These are phyloP conservation scores for Montipora efflorescens DNA, from an alignment of 64 coral and sea anemone genomes.

Conservation along the genomic window DNA sequence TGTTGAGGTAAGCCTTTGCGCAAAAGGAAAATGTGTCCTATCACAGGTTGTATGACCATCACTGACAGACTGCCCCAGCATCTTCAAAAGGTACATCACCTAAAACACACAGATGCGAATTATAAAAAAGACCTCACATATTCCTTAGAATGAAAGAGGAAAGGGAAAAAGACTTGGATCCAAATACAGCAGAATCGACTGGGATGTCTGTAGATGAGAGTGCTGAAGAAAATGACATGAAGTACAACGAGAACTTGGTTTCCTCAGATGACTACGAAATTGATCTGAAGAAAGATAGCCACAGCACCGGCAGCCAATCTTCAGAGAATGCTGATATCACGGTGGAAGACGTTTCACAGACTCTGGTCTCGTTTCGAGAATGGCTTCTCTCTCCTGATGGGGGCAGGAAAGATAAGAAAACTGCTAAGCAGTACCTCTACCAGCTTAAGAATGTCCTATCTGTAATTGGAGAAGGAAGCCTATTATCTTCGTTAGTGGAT, in stretches of 20 bases:
- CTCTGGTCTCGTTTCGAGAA: slow-evolving; percentile 24
- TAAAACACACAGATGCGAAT: background rate
- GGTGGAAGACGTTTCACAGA: background rate
- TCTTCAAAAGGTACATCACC: background rate
- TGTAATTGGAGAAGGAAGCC: slow-evolving; percentile 21
- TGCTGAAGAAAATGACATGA: background rate
- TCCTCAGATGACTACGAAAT: background rate
- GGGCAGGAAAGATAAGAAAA: slow-evolving; percentile 75
- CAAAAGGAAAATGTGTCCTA: slow-evolving; percentile 1
- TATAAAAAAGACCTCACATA: background rate
- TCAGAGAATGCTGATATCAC: background rate
- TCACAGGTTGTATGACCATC: slow-evolving; percentile 7
- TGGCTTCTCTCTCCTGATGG: slow-evolving; percentile 83
- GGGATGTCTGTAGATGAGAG: background rate
- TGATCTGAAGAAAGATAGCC: background rate
- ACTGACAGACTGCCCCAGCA: slow-evolving; percentile 31
- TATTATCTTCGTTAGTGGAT: slow-evolving; percentile 59
- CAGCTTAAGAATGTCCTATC: slow-evolving; percentile 55
- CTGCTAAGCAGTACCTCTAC: slow-evolving; percentile 64
- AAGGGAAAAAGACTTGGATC: background rate
- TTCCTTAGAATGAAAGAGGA: background rate
- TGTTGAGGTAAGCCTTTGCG: background rate
- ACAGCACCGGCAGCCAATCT: background rate
- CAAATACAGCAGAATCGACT: background rate
- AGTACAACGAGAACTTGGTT: background rate